Percentiles rank a stretch among this genome's conserved stretches.
Conservation (phyloP, 1,140 invertebrate genomes). For the Neomicropteryx cornuta region DNA sequence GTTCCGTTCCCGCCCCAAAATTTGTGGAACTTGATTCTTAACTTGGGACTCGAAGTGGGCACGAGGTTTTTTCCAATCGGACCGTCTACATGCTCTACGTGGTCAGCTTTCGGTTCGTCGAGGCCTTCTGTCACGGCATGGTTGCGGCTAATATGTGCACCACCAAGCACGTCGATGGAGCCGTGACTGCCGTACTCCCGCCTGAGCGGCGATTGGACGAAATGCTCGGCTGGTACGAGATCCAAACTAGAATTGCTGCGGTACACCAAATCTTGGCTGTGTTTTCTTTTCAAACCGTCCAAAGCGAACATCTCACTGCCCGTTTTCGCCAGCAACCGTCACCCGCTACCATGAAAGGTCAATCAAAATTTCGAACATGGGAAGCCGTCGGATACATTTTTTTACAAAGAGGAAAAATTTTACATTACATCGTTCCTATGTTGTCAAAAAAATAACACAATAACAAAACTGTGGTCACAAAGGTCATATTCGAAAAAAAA, state of each 20-base stretch:
- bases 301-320: no score
- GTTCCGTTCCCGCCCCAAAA: slow-evolving; percentile 50
- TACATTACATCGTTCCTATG: no score
- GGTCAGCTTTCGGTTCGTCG: slow-evolving; percentile 28
- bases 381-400: no score
- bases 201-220: slow-evolving; percentile 32
- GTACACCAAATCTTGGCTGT: slow-evolving; percentile 38
- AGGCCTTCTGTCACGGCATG: slow-evolving; percentile 46
- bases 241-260: slow-evolving; percentile 50
- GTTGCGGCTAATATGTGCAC: slow-evolving; percentile 31
- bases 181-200: slow-evolving; percentile 50
- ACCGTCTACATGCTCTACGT: slow-evolving; percentile 33
- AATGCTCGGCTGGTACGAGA: slow-evolving; percentile 33
- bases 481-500: no score
- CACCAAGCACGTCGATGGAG: slow-evolving; percentile 44
- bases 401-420: no score
- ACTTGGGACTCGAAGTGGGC: slow-evolving; percentile 57
- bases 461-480: no score
- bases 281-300: slow-evolving; percentile 29
- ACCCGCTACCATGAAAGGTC: no score
- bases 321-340: no score
- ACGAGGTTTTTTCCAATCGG: slow-evolving; percentile 21
- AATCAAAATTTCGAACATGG: no score
- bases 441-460: no score
- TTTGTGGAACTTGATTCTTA: slow-evolving; percentile 58